Evolutionary conservation across 1,140 invertebrate genomes (phyloP), one percentile per base, ranked within the genome.

Genomic region (Acyrthosiphon pisum): DNA sequence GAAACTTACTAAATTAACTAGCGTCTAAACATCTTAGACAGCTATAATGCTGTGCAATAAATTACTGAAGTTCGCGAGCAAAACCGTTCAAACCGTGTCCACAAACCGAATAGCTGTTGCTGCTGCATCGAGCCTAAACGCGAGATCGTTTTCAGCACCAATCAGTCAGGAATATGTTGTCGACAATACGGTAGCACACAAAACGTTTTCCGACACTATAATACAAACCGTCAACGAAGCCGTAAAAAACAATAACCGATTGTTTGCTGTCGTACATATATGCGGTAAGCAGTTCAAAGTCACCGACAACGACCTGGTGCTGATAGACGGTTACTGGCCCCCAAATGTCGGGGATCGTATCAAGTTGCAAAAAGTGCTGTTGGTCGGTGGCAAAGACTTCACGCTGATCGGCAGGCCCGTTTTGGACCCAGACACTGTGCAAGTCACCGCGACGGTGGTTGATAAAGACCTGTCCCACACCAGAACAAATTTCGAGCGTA

Each of bases 401-500:
- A 97, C 98, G 18, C 94, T 99, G 1, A 95, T 99, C 94, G 98
- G 98, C 83, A 95, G 97, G 90, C 98, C 98, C 1, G 94, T 99
- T 30, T 95, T 99, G 20, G 97, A 97, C 94, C 96, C 96, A 48
- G 97, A 97, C 89, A 95, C 98, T 53, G 97, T 98, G 0, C 95
- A 96, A 89, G 96, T 99, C 1, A 96, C 97, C 94, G 98, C 97
- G 1, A 99, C 98, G 56, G 96, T 99, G 14, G 97, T 99, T 88
- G 98, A 98, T 94, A 99, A 99, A 95, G 98, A 97, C 1, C 95
- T 99, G 2, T 98, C 98, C 2, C 97, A 98, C 94, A 98, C 97
- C 1, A 97, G 97, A 95, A 97, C 97, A 90, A 86, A 94, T 76
- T 95, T 94, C 53, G 90, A 90, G 68, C 94, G 94, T 89, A 93